Conservation (phyloP, 2,888 invertebrate species). For the Agonopterix subpropinquella region DNA sequence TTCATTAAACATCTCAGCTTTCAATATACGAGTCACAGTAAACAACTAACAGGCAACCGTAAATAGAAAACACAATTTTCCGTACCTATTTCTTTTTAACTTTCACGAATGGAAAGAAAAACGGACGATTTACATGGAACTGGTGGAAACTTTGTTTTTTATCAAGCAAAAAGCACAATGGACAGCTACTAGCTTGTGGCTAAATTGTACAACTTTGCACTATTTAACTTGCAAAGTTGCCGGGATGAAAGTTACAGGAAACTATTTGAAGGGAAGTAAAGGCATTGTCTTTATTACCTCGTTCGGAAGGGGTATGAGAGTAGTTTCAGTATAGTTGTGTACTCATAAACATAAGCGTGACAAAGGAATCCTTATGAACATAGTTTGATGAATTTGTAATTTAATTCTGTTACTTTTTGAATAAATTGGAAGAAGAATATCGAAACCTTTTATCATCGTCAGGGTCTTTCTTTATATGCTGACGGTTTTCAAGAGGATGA, state of each 20-base stretch:
- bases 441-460: no score
- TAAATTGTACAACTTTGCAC: conserved; percentile 55
- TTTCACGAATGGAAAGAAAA: conserved; percentile 13
- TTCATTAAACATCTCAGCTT: no score
- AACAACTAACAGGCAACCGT: neutral
- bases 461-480: no score
- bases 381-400: no score
- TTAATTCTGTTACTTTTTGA: no score
- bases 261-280: conserved; percentile 29
- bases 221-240: conserved; percentile 49
- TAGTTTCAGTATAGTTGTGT: no score
- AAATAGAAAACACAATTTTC: neutral
- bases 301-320: no score
- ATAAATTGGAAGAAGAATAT: no score
- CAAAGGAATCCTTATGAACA: no score
- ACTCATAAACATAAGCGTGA: no score
- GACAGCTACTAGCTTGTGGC: conserved; percentile 41
- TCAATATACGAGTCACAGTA: neutral
- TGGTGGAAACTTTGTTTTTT: conserved; percentile 29
- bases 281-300: conserved; percentile 24
- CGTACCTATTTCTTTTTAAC: neutral
- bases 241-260: conserved; percentile 19
- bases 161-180: conserved; percentile 30
- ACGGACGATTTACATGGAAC: conserved; percentile 32
- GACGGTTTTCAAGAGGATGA: no score